Conservation (phyloP, 2,888 invertebrate genomes). For the Sphaeridia pumilis region DNA sequence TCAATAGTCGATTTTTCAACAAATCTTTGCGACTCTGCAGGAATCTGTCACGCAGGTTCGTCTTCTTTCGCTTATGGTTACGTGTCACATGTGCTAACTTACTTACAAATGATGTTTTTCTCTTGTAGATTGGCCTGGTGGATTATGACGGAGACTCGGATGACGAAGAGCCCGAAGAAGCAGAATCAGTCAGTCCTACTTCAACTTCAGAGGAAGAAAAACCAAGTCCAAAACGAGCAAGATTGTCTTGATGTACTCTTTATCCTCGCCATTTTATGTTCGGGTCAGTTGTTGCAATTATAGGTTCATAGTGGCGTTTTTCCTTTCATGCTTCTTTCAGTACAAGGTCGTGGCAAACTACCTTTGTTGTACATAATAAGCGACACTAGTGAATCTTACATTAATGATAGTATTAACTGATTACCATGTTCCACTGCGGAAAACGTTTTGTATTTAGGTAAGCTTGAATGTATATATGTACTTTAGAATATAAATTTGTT, state of each 20-base stretch:
- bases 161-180: conserved; percentile 44
- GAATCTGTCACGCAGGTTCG: conserved; percentile 37
- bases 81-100: conserved; percentile 9
- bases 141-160: conserved; percentile 97
- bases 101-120: conserved; percentile 14
- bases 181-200: conserved; percentile 20
- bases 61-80: conserved; percentile 14
- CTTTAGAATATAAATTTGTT: too few species aligned
- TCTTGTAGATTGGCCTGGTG: conserved; percentile 63
- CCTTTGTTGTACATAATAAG: too few species aligned
- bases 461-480: too few species aligned
- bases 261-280: background rate
- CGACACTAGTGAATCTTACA: too few species aligned
- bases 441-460: too few species aligned
- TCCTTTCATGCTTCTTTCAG: too few species aligned
- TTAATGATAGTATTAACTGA: too few species aligned
- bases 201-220: conserved; percentile 39
- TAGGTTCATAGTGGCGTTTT: too few species aligned
- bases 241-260: conserved; percentile 54
- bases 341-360: too few species aligned
- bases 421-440: too few species aligned
- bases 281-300: too few species aligned
- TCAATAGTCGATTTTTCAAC: conserved; percentile 36
- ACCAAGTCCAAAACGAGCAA: conserved; percentile 59
- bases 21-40: conserved; percentile 37